Evolutionary conservation across 2,797 vertebrate genomes (phyloP).

Genomic region (Antrozous pallidus): DNA sequence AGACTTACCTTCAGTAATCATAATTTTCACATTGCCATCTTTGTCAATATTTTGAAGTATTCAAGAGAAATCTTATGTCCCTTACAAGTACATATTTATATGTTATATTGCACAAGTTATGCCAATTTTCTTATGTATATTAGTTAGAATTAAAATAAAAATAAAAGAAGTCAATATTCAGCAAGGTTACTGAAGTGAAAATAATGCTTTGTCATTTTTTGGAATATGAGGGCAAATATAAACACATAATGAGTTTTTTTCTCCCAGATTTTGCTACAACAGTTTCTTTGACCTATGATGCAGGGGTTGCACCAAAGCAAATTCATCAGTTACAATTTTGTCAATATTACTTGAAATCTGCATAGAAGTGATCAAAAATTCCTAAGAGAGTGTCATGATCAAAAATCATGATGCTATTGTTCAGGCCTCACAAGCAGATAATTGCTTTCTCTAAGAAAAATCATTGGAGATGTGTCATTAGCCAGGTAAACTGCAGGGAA

Average conservation of each 20-base stretch:
- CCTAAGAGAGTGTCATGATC: constrained; percentile 16
- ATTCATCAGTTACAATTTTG: neutral
- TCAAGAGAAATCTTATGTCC: neutral
- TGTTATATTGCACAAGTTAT: no score
- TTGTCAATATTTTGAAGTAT: constrained; percentile 11
- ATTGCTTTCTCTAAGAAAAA: constrained; percentile 50
- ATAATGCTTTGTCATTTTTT: neutral
- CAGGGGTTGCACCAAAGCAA: neutral
- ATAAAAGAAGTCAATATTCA: neutral
- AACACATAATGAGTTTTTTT: neutral
- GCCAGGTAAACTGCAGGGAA: neutral
- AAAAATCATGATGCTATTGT: constrained; percentile 14
- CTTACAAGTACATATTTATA: neutral
- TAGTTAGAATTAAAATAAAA: constrained; percentile 32
- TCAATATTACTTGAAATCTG: neutral
- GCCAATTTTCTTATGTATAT: neutral
- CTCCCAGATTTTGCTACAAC: neutral
- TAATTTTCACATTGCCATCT: neutral
- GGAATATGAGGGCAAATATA: neutral
- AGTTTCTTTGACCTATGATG: neutral
- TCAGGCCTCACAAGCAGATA: constrained; percentile 10
- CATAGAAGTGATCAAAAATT: constrained; percentile 19
- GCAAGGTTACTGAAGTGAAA: constrained; percentile 22
- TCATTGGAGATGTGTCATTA: constrained; percentile 46
- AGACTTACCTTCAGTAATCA: neutral